Evolutionary conservation across 1,140 invertebrate species (phyloP), one percentile per base, ranked within the genome.

Genomic region (Aphelenchoides fujianensis): DNA sequence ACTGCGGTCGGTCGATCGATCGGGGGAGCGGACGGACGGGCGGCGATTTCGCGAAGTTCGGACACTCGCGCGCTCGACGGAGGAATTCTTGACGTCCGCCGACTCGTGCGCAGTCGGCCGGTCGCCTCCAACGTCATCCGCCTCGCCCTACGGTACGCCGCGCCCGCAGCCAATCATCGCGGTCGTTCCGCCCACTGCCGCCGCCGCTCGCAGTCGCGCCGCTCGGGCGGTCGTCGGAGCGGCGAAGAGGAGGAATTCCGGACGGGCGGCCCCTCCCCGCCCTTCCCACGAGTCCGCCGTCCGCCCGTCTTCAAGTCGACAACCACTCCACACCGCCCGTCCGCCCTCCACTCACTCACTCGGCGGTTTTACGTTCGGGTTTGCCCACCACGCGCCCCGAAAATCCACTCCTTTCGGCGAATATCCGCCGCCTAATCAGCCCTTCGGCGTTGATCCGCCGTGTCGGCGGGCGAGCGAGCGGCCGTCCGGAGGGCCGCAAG

Each of bases 341-440:
- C n/a, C n/a, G n/a, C n/a, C n/a, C n/a, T n/a, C n/a, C n/a, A n/a
- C 19, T 5, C 19, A 59, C 19, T 59, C 55, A 7, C 23, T 59
- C 23, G 61, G 27, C n/a, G 31, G 64, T 54, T n/a, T 48, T 67
- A 54, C n/a, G 16, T 67, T 67, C 62, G 41, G 36, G 35, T 54
- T 67, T 37, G 41, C 62, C 27, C 3, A n/a, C 64, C 30, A 54
- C 27, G 35, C 34, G 30, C 27, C 62, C 34, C 34, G 34, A 48
- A 67, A 37, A 54, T 67, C 37, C 64, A 5, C 55, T n/a, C n/a
- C n/a, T n/a, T n/a, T n/a, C n/a, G n/a, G n/a, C 12, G 41, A 59
- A 59, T 5, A 59, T 59, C 55, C 23, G n/a, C n/a, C n/a, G 5
- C 27, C 5, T 19, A 59, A 59, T 59, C 55, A 59, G 19, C 19